These are phyloP conservation scores for Macrochelys suwanniensis DNA, from an alignment of 2,797 vertebrate species.

Conservation along the genomic window DNA sequence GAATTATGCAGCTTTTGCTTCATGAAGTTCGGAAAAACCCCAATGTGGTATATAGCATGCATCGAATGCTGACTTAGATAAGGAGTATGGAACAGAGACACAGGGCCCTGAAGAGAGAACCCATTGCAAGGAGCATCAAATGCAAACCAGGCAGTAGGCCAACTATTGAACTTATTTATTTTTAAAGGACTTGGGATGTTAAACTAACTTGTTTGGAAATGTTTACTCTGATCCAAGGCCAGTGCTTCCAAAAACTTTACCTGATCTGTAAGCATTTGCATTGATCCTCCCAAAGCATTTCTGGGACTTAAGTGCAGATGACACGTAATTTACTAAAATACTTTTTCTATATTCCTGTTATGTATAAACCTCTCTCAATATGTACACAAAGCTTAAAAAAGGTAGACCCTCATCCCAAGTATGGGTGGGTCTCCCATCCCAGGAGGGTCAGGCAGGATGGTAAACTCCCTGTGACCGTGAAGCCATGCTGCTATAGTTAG, in stretches of 20 bases:
- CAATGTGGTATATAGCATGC: background rate
- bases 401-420: background rate
- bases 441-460: background rate
- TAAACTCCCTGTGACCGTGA: background rate
- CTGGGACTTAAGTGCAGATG: background rate
- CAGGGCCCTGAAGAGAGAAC: accelerated
- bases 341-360: background rate
- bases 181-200: background rate
- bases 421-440: background rate
- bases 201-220: background rate
- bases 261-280: background rate
- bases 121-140: background rate
- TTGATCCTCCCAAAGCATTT: background rate
- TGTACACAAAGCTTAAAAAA: background rate
- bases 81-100: background rate
- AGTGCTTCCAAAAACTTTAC: background rate
- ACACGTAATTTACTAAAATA: background rate
- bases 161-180: background rate
- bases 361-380: background rate
- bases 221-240: background rate
- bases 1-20: background rate
- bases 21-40: accelerated
- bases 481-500: background rate
- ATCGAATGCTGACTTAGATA: accelerated
- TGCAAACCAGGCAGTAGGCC: background rate